Evolutionary conservation across 2,888 invertebrate species (phyloP).

Genomic region (Creontiades dilutus): DNA sequence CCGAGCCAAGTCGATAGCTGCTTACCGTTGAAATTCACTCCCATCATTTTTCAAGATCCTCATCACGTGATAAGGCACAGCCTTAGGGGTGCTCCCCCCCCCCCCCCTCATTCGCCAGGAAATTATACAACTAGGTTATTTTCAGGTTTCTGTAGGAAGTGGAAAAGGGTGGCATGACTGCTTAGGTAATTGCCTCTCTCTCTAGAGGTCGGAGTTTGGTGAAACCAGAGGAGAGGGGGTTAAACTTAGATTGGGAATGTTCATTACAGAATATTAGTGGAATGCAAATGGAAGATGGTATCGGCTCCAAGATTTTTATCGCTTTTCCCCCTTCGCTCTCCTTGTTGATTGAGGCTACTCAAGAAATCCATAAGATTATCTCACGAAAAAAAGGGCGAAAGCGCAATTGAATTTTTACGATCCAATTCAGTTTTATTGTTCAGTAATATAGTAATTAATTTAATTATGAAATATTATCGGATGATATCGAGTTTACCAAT

Average conservation of each 20-base stretch:
- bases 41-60: slow-evolving; percentile 69
- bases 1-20: not conserved
- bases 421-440: too few species aligned
- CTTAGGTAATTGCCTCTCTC: slow-evolving; percentile 60
- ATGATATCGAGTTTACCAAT: too few species aligned
- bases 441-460: too few species aligned
- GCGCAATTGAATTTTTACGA: too few species aligned
- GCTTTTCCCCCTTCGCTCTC: not conserved
- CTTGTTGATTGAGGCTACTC: not conserved
- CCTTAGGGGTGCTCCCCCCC: not conserved
- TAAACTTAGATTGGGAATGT: slow-evolving; percentile 53
- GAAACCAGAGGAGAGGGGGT: not conserved
- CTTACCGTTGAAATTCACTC: not conserved
- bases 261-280: slow-evolving; percentile 51
- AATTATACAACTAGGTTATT: slow-evolving; percentile 63
- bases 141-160: slow-evolving; percentile 29
- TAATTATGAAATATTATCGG: too few species aligned
- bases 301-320: slow-evolving; percentile 29
- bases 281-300: slow-evolving; percentile 51
- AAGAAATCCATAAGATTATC: not conserved
- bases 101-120: too few species aligned
- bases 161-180: slow-evolving; percentile 58
- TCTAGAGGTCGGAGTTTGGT: not conserved
- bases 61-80: slow-evolving; percentile 63
- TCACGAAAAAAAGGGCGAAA: not conserved